These are phyloP conservation scores for Recurvirostra avosetta DNA, from an alignment of 2,113 vertebrate species.

Conservation along the genomic window DNA sequence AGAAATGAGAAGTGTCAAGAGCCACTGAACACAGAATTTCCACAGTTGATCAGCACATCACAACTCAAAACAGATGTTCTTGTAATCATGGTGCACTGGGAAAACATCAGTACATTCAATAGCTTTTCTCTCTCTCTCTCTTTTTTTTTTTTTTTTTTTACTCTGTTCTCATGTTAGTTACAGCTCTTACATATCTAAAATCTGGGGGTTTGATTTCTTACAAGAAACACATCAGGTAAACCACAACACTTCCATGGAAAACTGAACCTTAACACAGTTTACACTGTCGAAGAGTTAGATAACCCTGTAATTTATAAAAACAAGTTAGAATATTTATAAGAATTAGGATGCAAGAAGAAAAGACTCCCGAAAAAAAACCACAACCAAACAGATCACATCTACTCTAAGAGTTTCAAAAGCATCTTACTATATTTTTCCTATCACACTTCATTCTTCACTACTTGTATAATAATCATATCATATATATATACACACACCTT, in stretches of 20 bases:
- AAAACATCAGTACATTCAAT: not conserved
- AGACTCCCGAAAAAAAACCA: not conserved
- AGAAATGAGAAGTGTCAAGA: not conserved
- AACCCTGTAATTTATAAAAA: not conserved
- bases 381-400: not conserved
- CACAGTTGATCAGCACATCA: not conserved
- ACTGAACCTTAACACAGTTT: not conserved
- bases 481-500: not conserved
- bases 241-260: not conserved
- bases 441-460: not conserved
- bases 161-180: not conserved
- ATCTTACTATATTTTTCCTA: not conserved
- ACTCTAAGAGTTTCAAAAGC: not conserved
- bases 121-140: not conserved
- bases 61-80: not conserved
- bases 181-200: not conserved
- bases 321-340: not conserved
- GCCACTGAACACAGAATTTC: not conserved
- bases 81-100: not conserved
- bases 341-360: not conserved
- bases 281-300: not conserved
- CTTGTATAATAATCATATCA: not conserved
- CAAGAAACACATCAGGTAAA: accelerated
- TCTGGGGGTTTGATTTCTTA: not conserved
- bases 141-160: too few relatives aligned